Evolutionary conservation across 64 coral and sea anemone genomes (phyloP), one percentile per base, ranked within the genome.

Genomic region (Porites australiensis): DNA sequence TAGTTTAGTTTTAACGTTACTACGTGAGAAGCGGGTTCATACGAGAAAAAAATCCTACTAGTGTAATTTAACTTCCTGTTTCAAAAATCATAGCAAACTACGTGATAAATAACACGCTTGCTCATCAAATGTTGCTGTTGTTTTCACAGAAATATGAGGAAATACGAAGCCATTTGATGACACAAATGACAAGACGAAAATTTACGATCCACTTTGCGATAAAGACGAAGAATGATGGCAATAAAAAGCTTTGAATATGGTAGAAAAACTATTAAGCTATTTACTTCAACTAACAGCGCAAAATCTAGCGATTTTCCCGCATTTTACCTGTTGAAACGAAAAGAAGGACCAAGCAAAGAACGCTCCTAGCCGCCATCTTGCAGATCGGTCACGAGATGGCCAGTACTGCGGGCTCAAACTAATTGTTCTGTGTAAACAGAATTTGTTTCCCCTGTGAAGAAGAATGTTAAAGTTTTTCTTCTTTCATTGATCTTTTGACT

Each of bases 261-360:
- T 14, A 82, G 13, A 21, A 3, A 82, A 19, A 19, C 46, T 4
- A 84, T 5, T 65, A 68, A 9, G 14, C 7, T 5, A 50, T 13
- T 5, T 2, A 52, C 18, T 49, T 3, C 27, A 37, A 37, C 27
- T 37, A 37, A 37, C 27, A 84, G 63, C 1, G 6, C 2, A 37
- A 68, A 84, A 82, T 20, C 3, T 22, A 22, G 19, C 11, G 13
- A 37, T 51, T n/a, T 11, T 46, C 43, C 1, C 16, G 10, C 1
- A 22, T 84, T 21, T 84, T 68, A 84, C 81, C 81, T 84, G 81
- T 22, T 50, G 63, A 84, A 50, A 69, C 9, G 44, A 84, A 84
- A 46, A 84, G 12, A 84, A 68, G 81, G 6, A 64, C 67, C 62
- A 84, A 68, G 62, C 45, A 50, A 0, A 68, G n/a, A 14, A 84